Conservation (phyloP, 1,140 invertebrate genomes). For the Dermatophagoides farinae region DNA sequence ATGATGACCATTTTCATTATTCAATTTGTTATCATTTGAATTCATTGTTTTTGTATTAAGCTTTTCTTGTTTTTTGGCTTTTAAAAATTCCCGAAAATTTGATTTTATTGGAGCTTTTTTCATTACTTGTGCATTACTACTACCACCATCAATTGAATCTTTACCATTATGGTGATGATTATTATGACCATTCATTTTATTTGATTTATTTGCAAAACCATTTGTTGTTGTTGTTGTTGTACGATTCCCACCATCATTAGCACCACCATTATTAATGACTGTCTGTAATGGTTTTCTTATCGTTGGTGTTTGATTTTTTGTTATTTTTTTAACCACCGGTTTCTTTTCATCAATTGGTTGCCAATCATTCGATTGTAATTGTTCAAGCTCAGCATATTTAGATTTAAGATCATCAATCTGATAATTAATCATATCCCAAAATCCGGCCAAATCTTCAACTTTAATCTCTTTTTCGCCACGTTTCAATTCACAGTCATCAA, state of each 20-base stretch:
- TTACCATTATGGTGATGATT: neutral
- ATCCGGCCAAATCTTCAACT: conserved; percentile 69
- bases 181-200: neutral
- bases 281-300: neutral
- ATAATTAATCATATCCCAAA: conserved; percentile 90
- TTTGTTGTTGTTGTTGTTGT: neutral
- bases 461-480: conserved; percentile 49
- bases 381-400: conserved; percentile 13
- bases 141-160: neutral
- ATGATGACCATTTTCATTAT: too few relatives aligned
- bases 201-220: neutral
- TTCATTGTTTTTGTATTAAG: neutral
- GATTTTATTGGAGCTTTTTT: neutral
- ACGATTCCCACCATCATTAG: neutral
- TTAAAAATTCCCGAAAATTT: conserved; percentile 2
- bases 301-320: neutral
- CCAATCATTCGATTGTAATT: neutral
- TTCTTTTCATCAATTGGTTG: neutral
- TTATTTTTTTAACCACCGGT: neutral
- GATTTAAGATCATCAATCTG: conserved; percentile 60
- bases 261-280: neutral
- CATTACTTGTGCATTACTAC: neutral
- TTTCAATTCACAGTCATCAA: conserved; percentile 17
- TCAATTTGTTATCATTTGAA: neutral
- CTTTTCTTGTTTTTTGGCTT: neutral